Evolutionary conservation across 2,888 invertebrate genomes (phyloP), one percentile per base, ranked within the genome.

Genomic region (Syrphus vitripennis): DNA sequence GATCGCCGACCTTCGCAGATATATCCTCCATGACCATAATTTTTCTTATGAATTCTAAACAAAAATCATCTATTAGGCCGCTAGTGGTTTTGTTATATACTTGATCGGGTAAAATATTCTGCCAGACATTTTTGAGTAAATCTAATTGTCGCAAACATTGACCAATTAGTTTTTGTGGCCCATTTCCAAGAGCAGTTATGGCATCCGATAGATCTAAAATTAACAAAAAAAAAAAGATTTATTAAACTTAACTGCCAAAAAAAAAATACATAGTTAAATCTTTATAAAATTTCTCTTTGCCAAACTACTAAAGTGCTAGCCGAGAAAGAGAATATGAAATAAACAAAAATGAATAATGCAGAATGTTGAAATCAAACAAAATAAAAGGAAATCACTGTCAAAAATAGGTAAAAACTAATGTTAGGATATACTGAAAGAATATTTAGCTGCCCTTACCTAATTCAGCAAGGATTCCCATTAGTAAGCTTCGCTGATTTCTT

Each of bases 111-210:
- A 98, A 94, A 7, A 98, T 96, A 88, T 96, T 96, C 81, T 95
- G 94, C 98, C 98, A 98, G 9, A 98, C 97, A 82, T 96, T 96
- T 92, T 96, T 96, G 14, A 98, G 92, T 72, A 97, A 93, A 89
- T 97, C 96, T 88, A 98, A 93, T 91, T 98, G 98, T 57, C 97
- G 94, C 65, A 98, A 93, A 89, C 97, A 97, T 91, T 98, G 97
- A 7, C 97, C 94, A 37, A 98, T 92, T n/a, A 95, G 94, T 88
- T 95, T 95, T 90, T 97, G 95, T 1, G 91, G 91, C 1, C 83
- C 88, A 3, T 89, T 88, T n/a, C 91, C 91, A 69, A 92, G 92
- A 4, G 88, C 87, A 3, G 90, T 90, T 40, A 91, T 89, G 7
- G 90, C 89, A 71, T 90, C 90, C 0, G 90, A 89, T 14, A 92